Base-by-base conservation (phyloP, 1,140 invertebrate genomes). In the Drosophila seguyi region DNA sequence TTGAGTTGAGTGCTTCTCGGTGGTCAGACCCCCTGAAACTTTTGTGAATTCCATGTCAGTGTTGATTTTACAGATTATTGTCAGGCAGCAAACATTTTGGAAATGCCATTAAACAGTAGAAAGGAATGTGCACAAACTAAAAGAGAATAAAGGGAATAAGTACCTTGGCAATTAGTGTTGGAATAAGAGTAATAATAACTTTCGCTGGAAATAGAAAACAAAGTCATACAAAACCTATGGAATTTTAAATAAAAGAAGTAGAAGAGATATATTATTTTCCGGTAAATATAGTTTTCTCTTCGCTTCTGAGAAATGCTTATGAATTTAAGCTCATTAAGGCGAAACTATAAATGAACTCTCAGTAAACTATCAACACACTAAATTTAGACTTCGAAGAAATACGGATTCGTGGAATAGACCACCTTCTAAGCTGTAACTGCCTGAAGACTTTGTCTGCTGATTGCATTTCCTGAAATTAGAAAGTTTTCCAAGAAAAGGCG, bases 1-100 rank as follows among this genome's bases (percentile, higher is more conserved):
- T 48, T 65, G 76, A 87, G 79, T 82, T 76, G 42, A 50, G 60
- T 59, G 48, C 34, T 22, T 36, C 3, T 36, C 13, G 44, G 55
- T 68, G 67, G 62, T 69, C 58, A 52, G 72, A 45, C 29, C 18
- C 27, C 18, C 6, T 18, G 50, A 13, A 36, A 1, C 7, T 14
- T 52, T 13, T 16, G 13, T 22, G 7, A 53, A 36, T 55, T 75
- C 38, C 47, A 57, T 78, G 67, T 84, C 69, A 84, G 72, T 81
- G 85, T 81, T 79, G 85, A 88, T 90, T 75, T 81, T 81, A 61
- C 72, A 75, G 80, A 84, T 84, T 88, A 83, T 83, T 83, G 76
- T 77, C 76, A 42, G 55, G 22, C 22, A 44, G 31, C 20, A 66
- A 61, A 65, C 56, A 14, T 5, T 14, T 31, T n/a, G 41, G 20